phyloP scores from a whole-genome alignment of 2,888 invertebrate genomes.

The Amaurobius ferox region DNA sequence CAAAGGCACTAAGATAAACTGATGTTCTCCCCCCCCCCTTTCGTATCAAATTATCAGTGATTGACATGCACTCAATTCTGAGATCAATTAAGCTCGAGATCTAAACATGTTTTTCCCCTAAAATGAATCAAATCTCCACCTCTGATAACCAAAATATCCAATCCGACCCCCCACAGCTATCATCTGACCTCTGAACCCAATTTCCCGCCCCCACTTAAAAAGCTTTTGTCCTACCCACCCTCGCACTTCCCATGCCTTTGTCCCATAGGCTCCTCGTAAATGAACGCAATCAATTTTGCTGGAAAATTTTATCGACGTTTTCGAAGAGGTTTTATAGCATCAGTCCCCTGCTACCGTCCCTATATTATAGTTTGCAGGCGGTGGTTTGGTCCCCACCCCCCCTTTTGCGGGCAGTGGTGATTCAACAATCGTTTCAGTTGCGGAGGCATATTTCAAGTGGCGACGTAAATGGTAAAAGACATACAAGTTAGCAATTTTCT shows the following conservation, averaged over 20 bases:
- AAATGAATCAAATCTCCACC: slow-evolving; percentile 14
- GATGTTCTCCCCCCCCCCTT: no score
- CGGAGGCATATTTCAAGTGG: no score
- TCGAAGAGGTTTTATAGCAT: neutral
- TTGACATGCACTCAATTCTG: neutral
- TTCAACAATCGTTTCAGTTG: no score
- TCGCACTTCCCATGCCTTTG: slow-evolving; percentile 1
- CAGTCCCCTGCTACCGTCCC: neutral
- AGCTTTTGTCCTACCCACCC: slow-evolving; percentile 28
- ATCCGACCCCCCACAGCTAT: neutral
- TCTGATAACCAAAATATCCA: neutral
- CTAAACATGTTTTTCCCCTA: slow-evolving; percentile 1
- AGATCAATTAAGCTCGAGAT: neutral
- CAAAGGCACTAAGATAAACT: no score
- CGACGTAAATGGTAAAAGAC: no score
- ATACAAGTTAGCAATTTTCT: no score
- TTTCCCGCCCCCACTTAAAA: slow-evolving; percentile 30
- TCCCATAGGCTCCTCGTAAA: slow-evolving; percentile 13
- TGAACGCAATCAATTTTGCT: slow-evolving; percentile 44
- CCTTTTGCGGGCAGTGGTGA: no score
- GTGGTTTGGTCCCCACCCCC: neutral
- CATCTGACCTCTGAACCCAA: slow-evolving; percentile 4
- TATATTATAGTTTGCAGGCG: neutral
- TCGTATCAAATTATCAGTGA: neutral
- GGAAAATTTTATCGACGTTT: neutral